Conservation (phyloP, 2,113 vertebrate species). For the Scatophagus argus region DNA sequence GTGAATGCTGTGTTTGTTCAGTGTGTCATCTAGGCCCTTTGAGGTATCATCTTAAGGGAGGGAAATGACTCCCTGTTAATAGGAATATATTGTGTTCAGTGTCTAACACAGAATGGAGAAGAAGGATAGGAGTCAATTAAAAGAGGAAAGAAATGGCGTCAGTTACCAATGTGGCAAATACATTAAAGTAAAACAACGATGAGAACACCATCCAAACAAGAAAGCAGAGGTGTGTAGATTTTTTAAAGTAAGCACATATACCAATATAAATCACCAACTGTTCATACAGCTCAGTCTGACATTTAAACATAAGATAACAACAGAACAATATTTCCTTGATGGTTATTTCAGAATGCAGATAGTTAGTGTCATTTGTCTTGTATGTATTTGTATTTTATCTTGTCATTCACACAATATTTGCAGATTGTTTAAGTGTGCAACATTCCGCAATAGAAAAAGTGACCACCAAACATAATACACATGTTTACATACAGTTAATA, state of each 20-base stretch:
- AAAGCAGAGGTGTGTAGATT: neutral
- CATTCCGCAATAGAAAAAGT: neutral
- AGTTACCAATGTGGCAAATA: neutral
- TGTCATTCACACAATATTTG: too few species aligned
- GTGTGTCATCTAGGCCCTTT: neutral
- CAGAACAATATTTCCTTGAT: neutral
- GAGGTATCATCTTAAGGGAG: neutral
- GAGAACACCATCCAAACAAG: neutral
- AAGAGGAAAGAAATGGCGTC: neutral
- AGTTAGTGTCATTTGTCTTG: neutral
- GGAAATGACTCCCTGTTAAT: neutral
- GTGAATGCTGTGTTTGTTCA: neutral
- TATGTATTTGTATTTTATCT: neutral
- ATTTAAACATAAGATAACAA: neutral
- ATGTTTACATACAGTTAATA: conserved; percentile 3
- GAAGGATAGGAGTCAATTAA: neutral
- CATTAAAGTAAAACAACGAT: neutral
- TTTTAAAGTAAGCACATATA: neutral
- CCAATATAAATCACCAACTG: neutral
- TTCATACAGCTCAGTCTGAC: neutral
- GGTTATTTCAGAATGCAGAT: neutral
- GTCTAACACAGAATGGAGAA: neutral
- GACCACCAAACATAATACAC: neutral
- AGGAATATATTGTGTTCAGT: neutral
- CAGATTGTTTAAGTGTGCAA: neutral